Evolutionary conservation across 2,113 vertebrate species (phyloP).

Genomic region (Chionis minor): DNA sequence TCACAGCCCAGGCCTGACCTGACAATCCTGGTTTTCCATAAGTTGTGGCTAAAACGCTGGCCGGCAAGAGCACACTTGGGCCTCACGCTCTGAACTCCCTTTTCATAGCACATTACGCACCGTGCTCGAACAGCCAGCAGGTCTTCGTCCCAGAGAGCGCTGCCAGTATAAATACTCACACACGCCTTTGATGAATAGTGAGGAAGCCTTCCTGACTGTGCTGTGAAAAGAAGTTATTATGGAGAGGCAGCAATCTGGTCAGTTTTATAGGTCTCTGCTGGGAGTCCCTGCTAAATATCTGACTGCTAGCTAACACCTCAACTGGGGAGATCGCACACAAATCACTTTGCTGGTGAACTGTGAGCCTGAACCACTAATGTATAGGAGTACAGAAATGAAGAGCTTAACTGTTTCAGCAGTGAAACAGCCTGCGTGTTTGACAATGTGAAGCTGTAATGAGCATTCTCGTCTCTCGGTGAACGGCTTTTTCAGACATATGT

Average conservation of each 20-base stretch:
- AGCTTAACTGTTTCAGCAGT: not conserved
- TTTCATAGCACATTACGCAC: conserved; percentile 9
- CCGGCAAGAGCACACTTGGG: not conserved
- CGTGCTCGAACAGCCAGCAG: not conserved
- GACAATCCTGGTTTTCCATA: not conserved
- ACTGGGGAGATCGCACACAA: not conserved
- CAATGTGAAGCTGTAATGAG: not conserved
- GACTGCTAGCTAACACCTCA: not conserved
- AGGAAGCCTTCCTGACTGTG: not conserved
- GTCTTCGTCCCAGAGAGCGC: not conserved
- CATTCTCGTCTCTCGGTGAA: fast-evolving
- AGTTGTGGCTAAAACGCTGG: not conserved
- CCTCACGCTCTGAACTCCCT: not conserved
- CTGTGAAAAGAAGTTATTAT: conserved; percentile 36
- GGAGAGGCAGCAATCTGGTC: not conserved
- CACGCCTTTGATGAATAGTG: conserved; percentile 1
- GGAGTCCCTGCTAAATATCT: not conserved
- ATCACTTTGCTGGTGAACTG: not conserved
- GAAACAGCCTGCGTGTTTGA: not conserved
- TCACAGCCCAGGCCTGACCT: not conserved
- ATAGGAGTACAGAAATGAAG: not conserved
- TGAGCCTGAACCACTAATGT: not conserved
- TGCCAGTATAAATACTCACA: conserved; percentile 52
- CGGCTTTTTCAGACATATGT: not conserved
- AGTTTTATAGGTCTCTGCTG: conserved; percentile 5